Evolutionary conservation across 1,140 invertebrate genomes (phyloP).

Genomic region (Colletes gigas): DNA sequence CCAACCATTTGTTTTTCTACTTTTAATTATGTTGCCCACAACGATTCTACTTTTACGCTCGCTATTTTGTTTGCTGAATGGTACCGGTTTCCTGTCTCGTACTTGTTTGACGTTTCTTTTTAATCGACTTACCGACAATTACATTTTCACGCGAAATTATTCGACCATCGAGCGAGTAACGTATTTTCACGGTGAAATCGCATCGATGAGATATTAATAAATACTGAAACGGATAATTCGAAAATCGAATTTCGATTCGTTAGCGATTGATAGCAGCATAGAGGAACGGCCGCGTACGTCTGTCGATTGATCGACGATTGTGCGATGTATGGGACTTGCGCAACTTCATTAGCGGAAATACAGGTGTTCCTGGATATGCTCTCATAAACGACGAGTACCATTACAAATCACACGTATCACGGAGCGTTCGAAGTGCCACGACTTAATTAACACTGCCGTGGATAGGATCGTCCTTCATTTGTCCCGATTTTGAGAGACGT

Average conservation of each 20-base stretch:
- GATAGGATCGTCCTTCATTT: constrained; percentile 7
- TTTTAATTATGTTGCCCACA: too few relatives aligned
- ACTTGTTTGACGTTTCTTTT: too few relatives aligned
- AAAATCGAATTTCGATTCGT: not conserved
- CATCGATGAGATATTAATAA: too few relatives aligned
- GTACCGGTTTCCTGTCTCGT: too few relatives aligned
- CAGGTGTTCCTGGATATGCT: constrained; percentile 32
- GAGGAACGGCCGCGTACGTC: not conserved
- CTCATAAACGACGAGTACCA: constrained; percentile 39
- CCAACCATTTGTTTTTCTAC: too few relatives aligned
- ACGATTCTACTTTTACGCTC: too few relatives aligned
- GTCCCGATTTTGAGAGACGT: not conserved
- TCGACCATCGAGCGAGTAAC: too few relatives aligned
- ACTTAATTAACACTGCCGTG: constrained; percentile 28
- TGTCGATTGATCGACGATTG: constrained; percentile 11
- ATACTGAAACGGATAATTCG: not conserved
- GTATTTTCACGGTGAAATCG: too few relatives aligned
- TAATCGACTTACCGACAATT: too few relatives aligned
- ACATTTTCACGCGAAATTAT: too few relatives aligned
- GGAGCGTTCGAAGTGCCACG: not conserved
- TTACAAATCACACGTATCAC: constrained; percentile 33
- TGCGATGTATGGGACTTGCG: not conserved
- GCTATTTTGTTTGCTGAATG: too few relatives aligned
- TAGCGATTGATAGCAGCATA: not conserved
- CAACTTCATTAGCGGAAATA: constrained; percentile 31